Percentiles rank a stretch among this genome's conserved stretches.
Evolutionary conservation across 1,140 invertebrate species (phyloP).

Genomic region (Whitmania pigra): DNA sequence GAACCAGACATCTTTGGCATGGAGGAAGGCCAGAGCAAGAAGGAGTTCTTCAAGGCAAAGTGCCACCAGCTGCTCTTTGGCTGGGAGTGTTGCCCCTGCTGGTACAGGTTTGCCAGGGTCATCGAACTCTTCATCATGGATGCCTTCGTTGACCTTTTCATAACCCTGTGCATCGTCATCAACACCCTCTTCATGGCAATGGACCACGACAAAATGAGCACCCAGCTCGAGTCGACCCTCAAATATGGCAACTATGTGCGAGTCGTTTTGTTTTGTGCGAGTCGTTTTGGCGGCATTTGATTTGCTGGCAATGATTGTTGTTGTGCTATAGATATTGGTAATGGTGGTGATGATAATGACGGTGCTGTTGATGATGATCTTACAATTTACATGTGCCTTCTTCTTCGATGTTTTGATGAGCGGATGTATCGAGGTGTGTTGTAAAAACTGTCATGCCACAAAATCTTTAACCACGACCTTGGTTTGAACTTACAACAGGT

Average conservation of each 20-base stretch:
- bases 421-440: too few species aligned
- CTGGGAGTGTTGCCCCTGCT: constrained; percentile 82
- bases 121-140: constrained; percentile 86
- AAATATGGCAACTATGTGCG: constrained; percentile 84
- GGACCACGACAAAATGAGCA: constrained; percentile 78
- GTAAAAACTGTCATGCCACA: too few species aligned
- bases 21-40: constrained; percentile 27
- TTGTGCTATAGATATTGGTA: too few species aligned
- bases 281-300: too few species aligned
- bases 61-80: constrained; percentile 80
- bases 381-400: too few species aligned
- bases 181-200: constrained; percentile 96
- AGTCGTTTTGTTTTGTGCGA: too few species aligned
- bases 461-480: too few species aligned
- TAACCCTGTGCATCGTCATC: constrained; percentile 91
- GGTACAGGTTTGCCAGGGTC: constrained; percentile 39
- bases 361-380: too few species aligned
- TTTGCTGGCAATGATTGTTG: too few species aligned
- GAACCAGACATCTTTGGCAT: constrained; percentile 14
- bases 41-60: constrained; percentile 33
- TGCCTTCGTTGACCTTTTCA: constrained; percentile 93
- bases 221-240: constrained; percentile 53
- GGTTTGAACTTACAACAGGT: constrained; percentile 57
- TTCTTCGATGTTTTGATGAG: too few species aligned
- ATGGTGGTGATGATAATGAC: too few species aligned